These are phyloP conservation scores for Synaphobranchus kaupii DNA, from an alignment of 2,797 vertebrate genomes.

Conservation along the genomic window DNA sequence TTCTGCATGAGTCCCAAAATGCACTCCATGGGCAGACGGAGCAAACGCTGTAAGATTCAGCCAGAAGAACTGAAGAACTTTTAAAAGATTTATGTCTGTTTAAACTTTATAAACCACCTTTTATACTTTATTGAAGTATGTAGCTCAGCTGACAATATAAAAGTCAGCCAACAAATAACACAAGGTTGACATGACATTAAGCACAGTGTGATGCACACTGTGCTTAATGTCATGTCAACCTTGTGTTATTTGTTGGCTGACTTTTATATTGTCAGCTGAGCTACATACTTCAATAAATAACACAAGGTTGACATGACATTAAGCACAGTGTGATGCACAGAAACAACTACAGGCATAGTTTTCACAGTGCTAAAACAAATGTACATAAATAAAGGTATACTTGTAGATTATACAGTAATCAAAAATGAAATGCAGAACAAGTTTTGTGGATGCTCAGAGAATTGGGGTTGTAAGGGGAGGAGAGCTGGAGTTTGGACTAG, in stretches of 20 bases:
- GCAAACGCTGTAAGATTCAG: background rate
- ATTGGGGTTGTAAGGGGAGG: background rate
- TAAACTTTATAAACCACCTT: background rate
- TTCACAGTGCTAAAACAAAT: background rate
- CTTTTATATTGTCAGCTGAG: background rate
- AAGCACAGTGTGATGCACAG: background rate
- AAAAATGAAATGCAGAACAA: background rate
- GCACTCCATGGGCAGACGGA: background rate
- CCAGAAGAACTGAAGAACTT: background rate
- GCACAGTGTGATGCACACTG: no score
- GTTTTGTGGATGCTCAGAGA: background rate
- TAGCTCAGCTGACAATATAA: background rate
- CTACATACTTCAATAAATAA: background rate
- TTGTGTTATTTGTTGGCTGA: background rate
- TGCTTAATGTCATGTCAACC: background rate
- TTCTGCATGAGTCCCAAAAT: conserved; percentile 1
- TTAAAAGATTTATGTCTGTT: background rate
- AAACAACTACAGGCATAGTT: background rate
- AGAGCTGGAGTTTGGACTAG: background rate
- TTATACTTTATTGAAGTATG: background rate
- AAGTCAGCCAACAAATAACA: background rate
- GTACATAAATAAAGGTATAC: background rate
- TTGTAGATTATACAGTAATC: background rate
- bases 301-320: background rate
- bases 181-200: background rate